Conservation (phyloP, 2,888 invertebrate species). For the Scaptomyza reducta region DNA sequence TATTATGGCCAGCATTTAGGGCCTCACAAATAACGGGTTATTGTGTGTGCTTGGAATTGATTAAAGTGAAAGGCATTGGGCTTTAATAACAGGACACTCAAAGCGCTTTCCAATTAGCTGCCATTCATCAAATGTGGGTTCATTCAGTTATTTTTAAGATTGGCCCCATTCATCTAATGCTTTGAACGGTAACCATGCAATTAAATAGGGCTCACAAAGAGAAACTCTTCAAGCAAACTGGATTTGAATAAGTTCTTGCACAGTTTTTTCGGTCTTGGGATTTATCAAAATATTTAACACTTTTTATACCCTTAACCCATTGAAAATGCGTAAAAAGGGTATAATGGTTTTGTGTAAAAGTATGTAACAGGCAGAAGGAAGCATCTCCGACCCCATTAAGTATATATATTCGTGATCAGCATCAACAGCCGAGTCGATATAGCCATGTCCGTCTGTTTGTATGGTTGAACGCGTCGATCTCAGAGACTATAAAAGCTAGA, state of each 20-base stretch:
- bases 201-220: background rate
- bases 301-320: no score
- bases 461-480: no score
- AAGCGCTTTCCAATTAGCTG: constrained; percentile 66
- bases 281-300: no score
- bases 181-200: constrained; percentile 3
- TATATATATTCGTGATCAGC: no score
- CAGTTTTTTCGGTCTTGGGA: no score
- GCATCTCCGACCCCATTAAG: no score
- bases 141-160: background rate
- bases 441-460: no score
- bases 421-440: no score
- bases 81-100: constrained; percentile 69
- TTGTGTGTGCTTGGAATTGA: constrained; percentile 52
- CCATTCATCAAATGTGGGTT: constrained; percentile 61
- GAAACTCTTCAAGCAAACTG: background rate
- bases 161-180: constrained; percentile 18
- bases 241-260: background rate
- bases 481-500: no score
- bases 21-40: constrained; percentile 57
- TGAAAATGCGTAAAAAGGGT: no score
- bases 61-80: constrained; percentile 72
- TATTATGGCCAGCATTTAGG: constrained; percentile 54
- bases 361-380: no score
- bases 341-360: no score